Conservation (phyloP, 2,888 invertebrate species). For the Eupithecia insigniata region DNA sequence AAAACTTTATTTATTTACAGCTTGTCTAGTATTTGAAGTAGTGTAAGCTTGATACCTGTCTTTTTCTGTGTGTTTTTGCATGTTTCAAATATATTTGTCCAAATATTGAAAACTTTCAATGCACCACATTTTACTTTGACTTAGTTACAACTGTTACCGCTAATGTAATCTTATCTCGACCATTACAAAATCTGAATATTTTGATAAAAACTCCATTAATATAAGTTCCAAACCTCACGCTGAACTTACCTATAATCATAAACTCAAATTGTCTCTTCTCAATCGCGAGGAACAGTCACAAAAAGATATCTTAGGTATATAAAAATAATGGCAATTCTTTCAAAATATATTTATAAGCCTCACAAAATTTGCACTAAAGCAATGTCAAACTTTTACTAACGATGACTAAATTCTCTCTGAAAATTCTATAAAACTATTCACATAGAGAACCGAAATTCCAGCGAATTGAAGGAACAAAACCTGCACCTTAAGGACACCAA, state of each 20-base stretch:
- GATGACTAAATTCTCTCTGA: neutral
- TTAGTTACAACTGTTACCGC: neutral
- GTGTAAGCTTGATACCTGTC: constrained; percentile 39
- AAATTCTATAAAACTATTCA: neutral
- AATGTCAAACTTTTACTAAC: neutral
- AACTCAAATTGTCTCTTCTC: neutral
- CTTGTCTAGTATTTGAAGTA: constrained; percentile 41
- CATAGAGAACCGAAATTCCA: neutral
- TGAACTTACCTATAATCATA: neutral
- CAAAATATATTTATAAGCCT: neutral
- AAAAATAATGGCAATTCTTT: neutral
- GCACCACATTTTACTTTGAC: neutral
- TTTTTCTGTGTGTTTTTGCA: constrained; percentile 27
- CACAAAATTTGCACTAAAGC: neutral
- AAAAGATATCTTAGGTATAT: neutral
- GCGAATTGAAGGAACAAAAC: neutral
- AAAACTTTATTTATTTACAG: constrained; percentile 30
- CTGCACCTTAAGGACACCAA: neutral
- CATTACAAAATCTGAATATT: constrained; percentile 20
- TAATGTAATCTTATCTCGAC: neutral
- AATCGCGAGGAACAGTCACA: neutral
- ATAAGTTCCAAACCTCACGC: neutral
- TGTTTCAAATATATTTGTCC: constrained; percentile 23
- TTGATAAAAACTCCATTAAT: constrained; percentile 16
- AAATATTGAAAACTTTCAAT: constrained; percentile 28